Percentiles rank a stretch among this genome's conserved stretches.
Evolutionary conservation across 2,797 vertebrate genomes (phyloP).

Genomic region (Diplodus puntazzo): DNA sequence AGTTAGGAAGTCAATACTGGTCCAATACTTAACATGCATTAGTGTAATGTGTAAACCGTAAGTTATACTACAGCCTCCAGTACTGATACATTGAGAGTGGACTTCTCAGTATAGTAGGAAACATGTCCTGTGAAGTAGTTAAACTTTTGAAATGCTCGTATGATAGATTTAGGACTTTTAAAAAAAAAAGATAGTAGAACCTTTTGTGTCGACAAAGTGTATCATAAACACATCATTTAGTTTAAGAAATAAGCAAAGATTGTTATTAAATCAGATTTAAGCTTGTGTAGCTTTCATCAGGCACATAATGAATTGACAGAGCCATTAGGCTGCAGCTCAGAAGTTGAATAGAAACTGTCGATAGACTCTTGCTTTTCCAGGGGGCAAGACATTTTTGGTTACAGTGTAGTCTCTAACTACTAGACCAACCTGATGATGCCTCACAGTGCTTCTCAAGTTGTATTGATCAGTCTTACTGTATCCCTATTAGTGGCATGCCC

Average conservation of each 20-base stretch:
- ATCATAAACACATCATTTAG: background rate
- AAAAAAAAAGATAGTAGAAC: too few species aligned
- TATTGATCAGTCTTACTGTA: slow-evolving; percentile 14
- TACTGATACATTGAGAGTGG: too few species aligned
- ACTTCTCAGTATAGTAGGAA: too few species aligned
- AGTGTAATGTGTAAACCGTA: too few species aligned
- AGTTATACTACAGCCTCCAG: too few species aligned
- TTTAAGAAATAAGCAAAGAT: background rate
- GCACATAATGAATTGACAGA: background rate
- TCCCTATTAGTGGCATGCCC: slow-evolving; percentile 1
- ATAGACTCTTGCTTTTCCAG: background rate
- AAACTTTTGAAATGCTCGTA: too few species aligned
- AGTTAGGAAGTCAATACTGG: too few species aligned
- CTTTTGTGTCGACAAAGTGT: too few species aligned
- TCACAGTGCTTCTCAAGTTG: background rate
- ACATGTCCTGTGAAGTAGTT: too few species aligned
- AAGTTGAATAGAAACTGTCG: background rate
- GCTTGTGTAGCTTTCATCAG: background rate
- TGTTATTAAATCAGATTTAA: background rate
- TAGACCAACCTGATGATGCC: slow-evolving; percentile 4
- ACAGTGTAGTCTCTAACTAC: background rate
- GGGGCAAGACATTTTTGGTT: background rate
- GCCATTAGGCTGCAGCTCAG: background rate
- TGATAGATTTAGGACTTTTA: too few species aligned
- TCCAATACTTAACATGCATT: too few species aligned